A percentile compares a stretch with the other conserved stretches of the same genome.
phyloP scores from a whole-genome alignment of 1,140 invertebrate genomes.

The Panagrolaimus sp. region DNA sequence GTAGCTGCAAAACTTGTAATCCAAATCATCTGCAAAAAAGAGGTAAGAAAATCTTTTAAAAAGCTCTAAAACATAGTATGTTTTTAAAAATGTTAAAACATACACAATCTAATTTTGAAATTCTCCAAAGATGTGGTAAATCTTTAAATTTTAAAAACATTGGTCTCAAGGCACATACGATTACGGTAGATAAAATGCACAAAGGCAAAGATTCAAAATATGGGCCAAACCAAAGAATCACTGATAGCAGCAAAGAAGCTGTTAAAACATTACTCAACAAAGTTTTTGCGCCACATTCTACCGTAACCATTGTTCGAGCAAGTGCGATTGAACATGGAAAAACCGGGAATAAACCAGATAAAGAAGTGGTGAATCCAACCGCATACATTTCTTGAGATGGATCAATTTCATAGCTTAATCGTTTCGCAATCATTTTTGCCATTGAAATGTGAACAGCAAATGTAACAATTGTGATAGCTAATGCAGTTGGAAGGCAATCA shows the following conservation, averaged over 20 bases:
- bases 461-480: slow-evolving; percentile 63
- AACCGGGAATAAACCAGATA: slow-evolving; percentile 33
- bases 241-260: slow-evolving; percentile 22
- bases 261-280: slow-evolving; percentile 16
- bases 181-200: slow-evolving; percentile 37
- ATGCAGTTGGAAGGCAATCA: slow-evolving; percentile 50
- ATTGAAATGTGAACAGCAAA: slow-evolving; percentile 62
- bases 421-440: slow-evolving; percentile 62
- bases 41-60: neutral
- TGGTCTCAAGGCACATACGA: slow-evolving; percentile 33
- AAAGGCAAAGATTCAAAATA: slow-evolving; percentile 32
- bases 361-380: slow-evolving; percentile 18
- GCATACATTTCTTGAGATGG: slow-evolving; percentile 58
- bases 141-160: slow-evolving; percentile 35
- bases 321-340: slow-evolving; percentile 37
- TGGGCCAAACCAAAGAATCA: slow-evolving; percentile 35
- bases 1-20: slow-evolving; percentile 29
- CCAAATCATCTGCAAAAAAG: slow-evolving; percentile 33
- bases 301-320: slow-evolving; percentile 32
- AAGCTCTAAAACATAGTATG: neutral
- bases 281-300: slow-evolving; percentile 27
- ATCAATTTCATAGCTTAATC: slow-evolving; percentile 61
- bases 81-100: neutral
- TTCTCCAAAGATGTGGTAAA: slow-evolving; percentile 26
- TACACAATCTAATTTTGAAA: slow-evolving; percentile 39